Base-by-base conservation (phyloP, 2,888 invertebrate species). In the Ferdinandea cuprea region DNA sequence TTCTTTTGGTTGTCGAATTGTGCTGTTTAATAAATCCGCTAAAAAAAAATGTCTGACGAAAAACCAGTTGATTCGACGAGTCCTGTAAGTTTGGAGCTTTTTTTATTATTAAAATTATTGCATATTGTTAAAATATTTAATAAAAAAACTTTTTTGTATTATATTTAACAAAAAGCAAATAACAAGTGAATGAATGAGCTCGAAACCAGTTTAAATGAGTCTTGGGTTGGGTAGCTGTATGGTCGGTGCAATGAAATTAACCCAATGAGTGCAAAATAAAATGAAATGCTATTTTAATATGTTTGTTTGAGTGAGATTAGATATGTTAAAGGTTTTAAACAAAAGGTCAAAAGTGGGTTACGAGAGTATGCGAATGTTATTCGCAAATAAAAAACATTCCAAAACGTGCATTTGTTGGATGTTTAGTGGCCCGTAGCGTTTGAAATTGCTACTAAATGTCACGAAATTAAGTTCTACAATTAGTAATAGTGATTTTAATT, bases 1-100 rank as follows among this genome's bases (percentile, higher is more conserved):
- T 66, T 65, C 65, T 59, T 81, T 77, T 77, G 77, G 76, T 54
- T 32, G 77, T 52, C 52, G 81, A 52, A 71, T 77, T 54, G 81
- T 52, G 58, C 59, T 69, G 69, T 65, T 40, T 52, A 54, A 48
- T 52, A 54, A 48, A 59, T 37, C 28, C 58, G 65, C 11, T 52
- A 52, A 6, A n/a, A n/a, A n/a, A n/a, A n/a, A 66, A 81, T 81
- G 77, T 65, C 81, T 2, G 5, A 2, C 35, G 76, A 80, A 21
- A 30, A 9, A 30, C 44, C 71, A 42, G 54, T 15, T 5, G 81
- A 77, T 30, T 3, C 25, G 5, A 3, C 25, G 25, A 28, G 9
- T 71, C 54, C 77, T 48, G 81, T 81, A 77, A 81, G 81, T 81
- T 30, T 28, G n/a, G n/a, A n/a, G n/a, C n/a, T 48, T 46, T 28